Base-by-base conservation (phyloP, 1,140 invertebrate genomes). In the Apis cerana region DNA sequence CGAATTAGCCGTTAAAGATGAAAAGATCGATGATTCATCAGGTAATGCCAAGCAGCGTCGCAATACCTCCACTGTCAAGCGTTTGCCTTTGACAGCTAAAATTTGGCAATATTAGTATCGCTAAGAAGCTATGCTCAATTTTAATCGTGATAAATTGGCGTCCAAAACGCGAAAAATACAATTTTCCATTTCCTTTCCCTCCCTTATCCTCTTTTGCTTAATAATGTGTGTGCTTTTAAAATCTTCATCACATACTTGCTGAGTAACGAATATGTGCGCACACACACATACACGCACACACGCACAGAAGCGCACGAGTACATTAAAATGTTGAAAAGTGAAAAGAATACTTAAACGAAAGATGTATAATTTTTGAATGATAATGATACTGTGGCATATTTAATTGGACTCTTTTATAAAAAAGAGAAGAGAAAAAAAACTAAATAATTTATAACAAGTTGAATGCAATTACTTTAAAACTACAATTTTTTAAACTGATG, bases 11-110 rank as follows among this genome's bases (percentile, higher is more conserved):
- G 90, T 93, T 83, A 94, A 89, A 48, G 90, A 86, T 61, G 89
- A 86, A 71, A 89, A 87, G 82, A 75, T 89, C 27, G 90, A 91
- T 80, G 93, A 86, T 58, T 93, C 91, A 69, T 94, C 92, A 21
- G 93, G 94, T 75, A 94, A 87, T 56, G 94, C 94, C 23, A 91
- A 92, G 82, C 93, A 94, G 72, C 93, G 91, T 21, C 92, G 89
- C 54, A 94, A 83, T 74, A 88, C 82, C 69, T 90, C 90, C 85
- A 90, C 85, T 88, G 85, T 89, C 81, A 91, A 88, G 77, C 88
- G 86, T 89, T 91, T 92, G 72, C 86, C 89, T 87, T 89, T 92
- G 85, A 87, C 86, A 83, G 90, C 90, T 91, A 91, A 90, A 92
- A 92, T 88, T 90, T 91, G 87, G 80, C 84, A 88, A 80, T 69